A percentile compares a stretch with the other conserved stretches of the same genome.
These are phyloP conservation scores for Dicentrarchus labrax DNA, from an alignment of 2,113 vertebrate genomes.

Conservation along the genomic window DNA sequence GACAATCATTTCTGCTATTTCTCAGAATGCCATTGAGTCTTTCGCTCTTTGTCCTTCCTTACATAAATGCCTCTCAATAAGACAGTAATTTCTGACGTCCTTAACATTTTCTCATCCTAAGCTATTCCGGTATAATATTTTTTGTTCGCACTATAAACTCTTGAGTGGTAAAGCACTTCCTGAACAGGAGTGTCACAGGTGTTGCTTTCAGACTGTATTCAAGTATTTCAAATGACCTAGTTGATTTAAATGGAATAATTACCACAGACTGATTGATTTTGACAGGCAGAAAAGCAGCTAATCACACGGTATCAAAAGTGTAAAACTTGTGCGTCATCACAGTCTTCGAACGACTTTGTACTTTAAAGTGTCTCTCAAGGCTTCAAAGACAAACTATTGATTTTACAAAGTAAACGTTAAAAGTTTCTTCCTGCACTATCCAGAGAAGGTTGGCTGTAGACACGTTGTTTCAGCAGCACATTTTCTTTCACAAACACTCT, in stretches of 20 bases:
- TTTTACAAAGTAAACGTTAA: slow-evolving; percentile 3
- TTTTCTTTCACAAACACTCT: too few relatives aligned
- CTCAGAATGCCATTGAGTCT: slow-evolving; percentile 2
- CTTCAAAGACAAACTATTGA: slow-evolving; percentile 18
- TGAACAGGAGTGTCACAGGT: slow-evolving; percentile 38
- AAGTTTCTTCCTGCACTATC: background rate
- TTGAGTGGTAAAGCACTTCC: slow-evolving; percentile 20
- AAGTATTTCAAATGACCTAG: slow-evolving; percentile 16
- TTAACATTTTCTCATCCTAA: slow-evolving; percentile 17
- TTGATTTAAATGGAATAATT: slow-evolving; percentile 22
- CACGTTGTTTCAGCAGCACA: background rate
- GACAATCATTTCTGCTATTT: slow-evolving; percentile 19
- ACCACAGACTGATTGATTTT: slow-evolving; percentile 1
- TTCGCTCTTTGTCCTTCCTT: slow-evolving; percentile 15
- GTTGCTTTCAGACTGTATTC: slow-evolving; percentile 49
- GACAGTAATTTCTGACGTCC: slow-evolving; percentile 19
- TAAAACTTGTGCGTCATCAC: background rate
- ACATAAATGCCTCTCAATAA: slow-evolving; percentile 26
- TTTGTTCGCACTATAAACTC: slow-evolving; percentile 7
- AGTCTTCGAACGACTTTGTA: background rate
- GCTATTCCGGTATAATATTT: background rate
- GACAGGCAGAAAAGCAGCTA: background rate
- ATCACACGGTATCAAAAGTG: slow-evolving; percentile 8
- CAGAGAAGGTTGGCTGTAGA: background rate
- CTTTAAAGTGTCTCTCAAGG: background rate